A percentile compares a stretch with the other conserved stretches of the same genome.
These are phyloP conservation scores for Pelagia noctiluca DNA, from an alignment of 30 jellyfish, hydroid and myxozoan genomes.

Conservation along the genomic window DNA sequence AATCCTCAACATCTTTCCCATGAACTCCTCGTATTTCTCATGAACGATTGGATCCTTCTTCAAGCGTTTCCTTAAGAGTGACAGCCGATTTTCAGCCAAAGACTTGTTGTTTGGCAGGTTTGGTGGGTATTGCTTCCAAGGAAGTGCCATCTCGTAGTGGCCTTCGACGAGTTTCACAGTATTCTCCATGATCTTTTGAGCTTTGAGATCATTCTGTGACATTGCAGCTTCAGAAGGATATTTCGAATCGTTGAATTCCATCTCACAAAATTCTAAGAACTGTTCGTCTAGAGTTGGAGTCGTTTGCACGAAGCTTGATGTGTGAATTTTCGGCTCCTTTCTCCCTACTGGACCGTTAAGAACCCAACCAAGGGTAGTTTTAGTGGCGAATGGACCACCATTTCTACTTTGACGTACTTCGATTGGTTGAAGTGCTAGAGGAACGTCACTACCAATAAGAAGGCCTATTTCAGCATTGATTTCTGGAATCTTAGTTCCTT, in stretches of 20 bases:
- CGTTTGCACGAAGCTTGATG: too few relatives aligned
- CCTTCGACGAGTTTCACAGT: conserved; percentile 50
- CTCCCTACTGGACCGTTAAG: conserved; percentile 52
- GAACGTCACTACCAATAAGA: conserved; percentile 52
- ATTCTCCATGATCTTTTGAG: conserved; percentile 13
- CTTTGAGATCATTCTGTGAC: too few relatives aligned
- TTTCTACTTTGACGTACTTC: conserved; percentile 22
- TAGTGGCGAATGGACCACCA: conserved; percentile 22
- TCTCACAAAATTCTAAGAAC: too few relatives aligned
- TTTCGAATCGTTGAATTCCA: background rate
- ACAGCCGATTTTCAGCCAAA: conserved; percentile 34
- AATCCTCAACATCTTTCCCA: conserved; percentile 26
- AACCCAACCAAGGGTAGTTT: conserved; percentile 22
- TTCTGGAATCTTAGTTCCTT: conserved; percentile 9
- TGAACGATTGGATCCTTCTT: conserved; percentile 4
- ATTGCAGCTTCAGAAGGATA: background rate
- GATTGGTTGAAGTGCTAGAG: conserved; percentile 32
- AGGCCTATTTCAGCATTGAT: conserved; percentile 35
- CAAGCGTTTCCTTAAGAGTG: conserved; percentile 21
- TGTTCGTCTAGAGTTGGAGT: too few relatives aligned
- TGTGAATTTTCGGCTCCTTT: too few relatives aligned
- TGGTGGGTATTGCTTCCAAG: conserved; percentile 32
- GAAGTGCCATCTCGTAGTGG: conserved; percentile 56
- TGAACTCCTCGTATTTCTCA: conserved; percentile 29
- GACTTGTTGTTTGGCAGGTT: conserved; percentile 47